These are phyloP conservation scores for Otus sunia DNA, from an alignment of 2,113 vertebrate species.

Conservation along the genomic window DNA sequence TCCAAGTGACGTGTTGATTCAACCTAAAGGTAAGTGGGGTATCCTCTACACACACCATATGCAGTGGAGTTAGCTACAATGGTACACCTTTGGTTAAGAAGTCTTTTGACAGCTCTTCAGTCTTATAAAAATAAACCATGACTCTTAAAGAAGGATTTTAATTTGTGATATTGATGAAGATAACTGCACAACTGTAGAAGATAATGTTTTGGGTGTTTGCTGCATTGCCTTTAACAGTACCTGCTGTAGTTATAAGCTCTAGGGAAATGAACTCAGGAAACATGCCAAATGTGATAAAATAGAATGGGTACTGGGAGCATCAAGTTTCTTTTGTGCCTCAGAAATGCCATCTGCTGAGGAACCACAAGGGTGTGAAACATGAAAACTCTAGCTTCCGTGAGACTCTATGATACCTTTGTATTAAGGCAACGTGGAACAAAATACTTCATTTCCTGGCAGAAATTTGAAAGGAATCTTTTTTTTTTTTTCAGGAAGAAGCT, in stretches of 20 bases:
- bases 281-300: background rate
- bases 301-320: background rate
- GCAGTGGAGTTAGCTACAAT: background rate
- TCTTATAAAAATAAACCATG: background rate
- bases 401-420: background rate
- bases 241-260: background rate
- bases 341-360: background rate
- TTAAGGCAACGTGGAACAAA: background rate
- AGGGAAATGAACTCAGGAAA: background rate
- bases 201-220: background rate
- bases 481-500: background rate
- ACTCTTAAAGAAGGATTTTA: background rate
- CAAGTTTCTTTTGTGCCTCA: background rate
- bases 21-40: background rate
- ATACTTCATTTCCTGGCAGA: background rate
- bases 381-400: background rate
- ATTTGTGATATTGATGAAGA: background rate
- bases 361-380: background rate
- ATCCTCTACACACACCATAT: fast-evolving
- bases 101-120: background rate
- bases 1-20: background rate
- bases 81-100: background rate
- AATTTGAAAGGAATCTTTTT: background rate
- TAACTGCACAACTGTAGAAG: background rate
- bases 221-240: background rate